A percentile compares a stretch with the other conserved stretches of the same genome.
phyloP scores from a whole-genome alignment of 1,140 invertebrate genomes.

The Coelopa frigida region DNA sequence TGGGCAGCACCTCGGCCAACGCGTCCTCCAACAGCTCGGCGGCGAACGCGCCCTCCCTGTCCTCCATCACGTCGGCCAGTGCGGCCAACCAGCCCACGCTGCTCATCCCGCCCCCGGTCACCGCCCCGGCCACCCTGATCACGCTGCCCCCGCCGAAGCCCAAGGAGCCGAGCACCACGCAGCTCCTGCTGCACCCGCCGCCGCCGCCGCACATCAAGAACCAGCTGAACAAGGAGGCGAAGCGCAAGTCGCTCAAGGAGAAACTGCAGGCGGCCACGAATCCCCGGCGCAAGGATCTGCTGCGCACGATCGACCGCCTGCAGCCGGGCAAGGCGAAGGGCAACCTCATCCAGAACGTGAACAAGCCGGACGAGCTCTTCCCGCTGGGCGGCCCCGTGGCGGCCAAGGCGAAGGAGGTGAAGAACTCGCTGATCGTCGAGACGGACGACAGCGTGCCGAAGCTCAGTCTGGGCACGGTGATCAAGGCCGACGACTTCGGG shows the following conservation, averaged over 20 bases:
- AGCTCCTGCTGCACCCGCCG: slow-evolving; percentile 30
- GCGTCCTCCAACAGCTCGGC: slow-evolving; percentile 12
- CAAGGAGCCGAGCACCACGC: slow-evolving; percentile 43
- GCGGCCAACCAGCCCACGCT: slow-evolving; percentile 13
- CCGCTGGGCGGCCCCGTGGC: slow-evolving; percentile 32
- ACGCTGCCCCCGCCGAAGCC: slow-evolving; percentile 43
- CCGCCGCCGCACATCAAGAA: slow-evolving; percentile 41
- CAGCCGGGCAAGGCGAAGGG: slow-evolving; percentile 80
- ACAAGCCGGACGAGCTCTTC: slow-evolving; percentile 48
- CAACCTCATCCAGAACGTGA: slow-evolving; percentile 59
- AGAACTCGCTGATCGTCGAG: slow-evolving; percentile 50
- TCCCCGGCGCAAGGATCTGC: slow-evolving; percentile 58
- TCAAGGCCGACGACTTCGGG: slow-evolving; percentile 56
- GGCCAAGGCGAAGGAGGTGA: slow-evolving; percentile 49
- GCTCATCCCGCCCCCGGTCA: slow-evolving; percentile 13
- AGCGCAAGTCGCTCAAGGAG: slow-evolving; percentile 36
- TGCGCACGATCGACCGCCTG: slow-evolving; percentile 71
- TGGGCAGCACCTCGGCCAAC: slow-evolving; percentile 17
- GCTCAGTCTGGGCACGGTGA: slow-evolving; percentile 70
- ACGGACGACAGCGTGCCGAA: slow-evolving; percentile 61
- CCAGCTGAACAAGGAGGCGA: slow-evolving; percentile 40
- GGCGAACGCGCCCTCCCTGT: slow-evolving; percentile 15
- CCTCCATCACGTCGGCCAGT: slow-evolving; percentile 11
- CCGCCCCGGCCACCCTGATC: slow-evolving; percentile 25
- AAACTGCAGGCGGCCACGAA: slow-evolving; percentile 28